Evolutionary conservation across 2,113 vertebrate species (phyloP), one percentile per base, ranked within the genome.

Genomic region (Xerus inauris): DNA sequence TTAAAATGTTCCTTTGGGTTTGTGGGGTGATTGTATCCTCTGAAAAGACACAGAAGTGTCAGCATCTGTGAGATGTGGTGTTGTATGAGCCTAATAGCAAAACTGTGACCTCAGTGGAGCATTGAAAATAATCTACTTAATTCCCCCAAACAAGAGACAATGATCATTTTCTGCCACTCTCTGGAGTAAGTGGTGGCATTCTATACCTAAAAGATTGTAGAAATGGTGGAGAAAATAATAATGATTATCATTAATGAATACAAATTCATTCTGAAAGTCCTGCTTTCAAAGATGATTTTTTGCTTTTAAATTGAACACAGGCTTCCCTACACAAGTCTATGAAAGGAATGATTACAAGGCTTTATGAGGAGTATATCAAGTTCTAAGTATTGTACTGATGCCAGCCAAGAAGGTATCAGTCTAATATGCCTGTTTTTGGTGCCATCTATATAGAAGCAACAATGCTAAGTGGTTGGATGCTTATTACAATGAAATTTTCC

Each of bases 401-500:
- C 59, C 67, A 77, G 40, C 26, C 65, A 28, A 4, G 24, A 8
- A 3, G 13, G 51, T 38, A 73, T 76, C 94, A 91, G 64, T n/a
- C 51, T 71, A 96, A 95, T 75, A 83, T 0, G 62, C 13, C 64
- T 62, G 16, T 11, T 94, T 94, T 83, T 40, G 40, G n/a, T 64
- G 45, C 38, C 71, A 30, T 72, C 88, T 94, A 87, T 45, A 57
- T 38, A 71, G 54, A 1, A 97, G 38, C 40, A 69, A 35, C 19
- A 77, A 75, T 9, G 65, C 30, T 95, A 35, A 89, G 86, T 7
- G 32, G 38, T 20, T 86, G 38, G 35, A 22, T 54, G 49, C 26
- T 80, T 67, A 89, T 71, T 30, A 54, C n/a, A 73, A 67, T 35
- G 35, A 82, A 94, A 94, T 32, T 49, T 87, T 93, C 81, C 86